Evolutionary conservation across 2,113 vertebrate genomes (phyloP), one percentile per base, ranked within the genome.

Genomic region (Casuarius casuarius): DNA sequence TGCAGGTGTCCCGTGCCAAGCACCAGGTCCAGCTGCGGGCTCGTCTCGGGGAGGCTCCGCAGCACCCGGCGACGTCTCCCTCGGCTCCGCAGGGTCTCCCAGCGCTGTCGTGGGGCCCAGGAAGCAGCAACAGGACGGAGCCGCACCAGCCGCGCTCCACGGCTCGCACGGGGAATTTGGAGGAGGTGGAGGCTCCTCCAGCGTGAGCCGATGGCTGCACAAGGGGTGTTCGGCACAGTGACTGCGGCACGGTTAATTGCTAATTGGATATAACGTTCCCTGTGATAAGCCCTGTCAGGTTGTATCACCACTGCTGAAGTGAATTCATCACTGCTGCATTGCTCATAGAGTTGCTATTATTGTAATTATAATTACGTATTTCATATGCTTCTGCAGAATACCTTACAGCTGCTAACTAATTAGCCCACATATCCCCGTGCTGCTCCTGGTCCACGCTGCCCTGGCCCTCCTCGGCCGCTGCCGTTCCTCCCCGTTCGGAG

Each of bases 381-480:
- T 82, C 49, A 48, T 10, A 44, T 25, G 67, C 77, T 87, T 81
- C 77, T 48, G 42, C 68, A 35, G n/a, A 79, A 46, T 6, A 31
- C 49, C 67, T 63, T 1, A 1, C 65, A 73, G 76, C 76, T 51
- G 75, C 40, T 3, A 3, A 8, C 28, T 54, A 13, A 70, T 85
- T 31, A 78, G 22, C 74, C 76, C 44, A 26, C 2, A 0, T 23
- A 0, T 26, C 38, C 42, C 52, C 51, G 42, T 0, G 4, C 15
- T n/a, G 48, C 52, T 54, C 68, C 0, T 1, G 0, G 15, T 16
- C 54, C 58, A 4, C 0, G 0, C 38, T 73, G 25, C 52, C 40
- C 80, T 40, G 0, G 0, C 1, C 33, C 52, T 7, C 72, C 21
- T 78, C 40, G 5, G 44, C 56, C 51, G 59, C 20, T 28, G n/a